Conservation (phyloP, 2,797 vertebrate species). For the Ispidina picta region DNA sequence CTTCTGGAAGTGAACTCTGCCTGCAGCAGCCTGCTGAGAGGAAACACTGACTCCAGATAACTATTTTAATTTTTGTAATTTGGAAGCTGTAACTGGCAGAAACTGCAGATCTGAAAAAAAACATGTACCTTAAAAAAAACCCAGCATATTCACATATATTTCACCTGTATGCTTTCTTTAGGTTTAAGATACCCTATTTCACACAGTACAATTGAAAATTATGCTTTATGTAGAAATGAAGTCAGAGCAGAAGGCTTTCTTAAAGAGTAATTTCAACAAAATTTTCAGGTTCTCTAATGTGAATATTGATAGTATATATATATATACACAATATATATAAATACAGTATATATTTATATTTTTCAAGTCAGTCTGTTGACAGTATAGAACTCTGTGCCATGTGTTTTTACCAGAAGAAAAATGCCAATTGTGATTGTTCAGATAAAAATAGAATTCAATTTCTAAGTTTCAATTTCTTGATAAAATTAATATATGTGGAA, state of each 20-base stretch:
- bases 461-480: constrained; percentile 79
- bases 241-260: constrained; percentile 63
- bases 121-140: not conserved
- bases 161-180: constrained; percentile 62
- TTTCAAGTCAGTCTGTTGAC: constrained; percentile 87
- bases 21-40: constrained; percentile 92
- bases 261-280: constrained; percentile 83
- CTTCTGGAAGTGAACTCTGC: constrained; percentile 95
- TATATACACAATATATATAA: constrained; percentile 73
- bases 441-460: constrained; percentile 79
- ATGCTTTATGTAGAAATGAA: constrained; percentile 35
- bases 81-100: not conserved
- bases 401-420: constrained; percentile 78
- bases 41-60: constrained; percentile 81
- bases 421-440: constrained; percentile 80
- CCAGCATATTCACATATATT: not conserved
- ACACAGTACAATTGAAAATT: constrained; percentile 53
- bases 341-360: constrained; percentile 88
- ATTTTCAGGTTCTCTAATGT: constrained; percentile 80
- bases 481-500: constrained; percentile 57
- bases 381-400: constrained; percentile 84
- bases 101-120: not conserved
- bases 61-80: not conserved
- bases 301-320: constrained; percentile 86
- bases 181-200: constrained; percentile 71